A percentile compares a stretch with the other conserved stretches of the same genome.
Evolutionary conservation across 2,888 invertebrate genomes (phyloP).

Genomic region (Agonum fuliginosum): DNA sequence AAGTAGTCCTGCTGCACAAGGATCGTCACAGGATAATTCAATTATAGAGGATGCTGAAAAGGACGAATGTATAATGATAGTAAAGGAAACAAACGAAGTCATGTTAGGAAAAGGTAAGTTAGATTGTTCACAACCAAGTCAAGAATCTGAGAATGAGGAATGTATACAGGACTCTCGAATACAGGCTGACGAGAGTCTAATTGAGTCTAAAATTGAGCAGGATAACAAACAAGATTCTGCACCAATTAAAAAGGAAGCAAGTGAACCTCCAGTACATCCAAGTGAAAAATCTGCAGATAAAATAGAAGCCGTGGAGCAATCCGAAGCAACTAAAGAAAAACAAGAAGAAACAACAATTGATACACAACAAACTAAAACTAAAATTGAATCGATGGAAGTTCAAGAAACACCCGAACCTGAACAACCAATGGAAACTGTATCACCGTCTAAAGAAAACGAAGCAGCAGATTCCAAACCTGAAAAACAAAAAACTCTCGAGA

Average conservation of each 20-base stretch:
- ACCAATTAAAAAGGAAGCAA: conserved; percentile 22
- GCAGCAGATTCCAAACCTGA: neutral
- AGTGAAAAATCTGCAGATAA: conserved; percentile 12
- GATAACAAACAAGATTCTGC: conserved; percentile 34
- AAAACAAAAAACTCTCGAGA: conserved; percentile 7
- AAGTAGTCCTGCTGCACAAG: conserved; percentile 46
- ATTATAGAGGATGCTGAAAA: conserved; percentile 61
- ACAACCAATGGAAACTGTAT: too few species aligned
- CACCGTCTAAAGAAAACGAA: neutral
- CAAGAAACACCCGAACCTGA: too few species aligned
- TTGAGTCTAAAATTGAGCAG: conserved; percentile 41
- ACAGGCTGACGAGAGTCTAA: conserved; percentile 36
- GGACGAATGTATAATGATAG: conserved; percentile 61
- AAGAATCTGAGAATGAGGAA: conserved; percentile 46
- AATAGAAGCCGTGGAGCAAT: too few species aligned
- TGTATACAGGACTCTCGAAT: conserved; percentile 52
- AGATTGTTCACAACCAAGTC: conserved; percentile 52
- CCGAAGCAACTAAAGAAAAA: too few species aligned
- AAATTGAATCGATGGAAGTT: too few species aligned
- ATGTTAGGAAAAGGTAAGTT: conserved; percentile 72
- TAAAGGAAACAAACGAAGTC: conserved; percentile 68
- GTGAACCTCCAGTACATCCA: neutral
- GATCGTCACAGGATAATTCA: conserved; percentile 61
- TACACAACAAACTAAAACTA: too few species aligned
- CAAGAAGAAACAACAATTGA: too few species aligned